Base-by-base conservation (phyloP, 1,140 invertebrate species). In the Colletes gigas region DNA sequence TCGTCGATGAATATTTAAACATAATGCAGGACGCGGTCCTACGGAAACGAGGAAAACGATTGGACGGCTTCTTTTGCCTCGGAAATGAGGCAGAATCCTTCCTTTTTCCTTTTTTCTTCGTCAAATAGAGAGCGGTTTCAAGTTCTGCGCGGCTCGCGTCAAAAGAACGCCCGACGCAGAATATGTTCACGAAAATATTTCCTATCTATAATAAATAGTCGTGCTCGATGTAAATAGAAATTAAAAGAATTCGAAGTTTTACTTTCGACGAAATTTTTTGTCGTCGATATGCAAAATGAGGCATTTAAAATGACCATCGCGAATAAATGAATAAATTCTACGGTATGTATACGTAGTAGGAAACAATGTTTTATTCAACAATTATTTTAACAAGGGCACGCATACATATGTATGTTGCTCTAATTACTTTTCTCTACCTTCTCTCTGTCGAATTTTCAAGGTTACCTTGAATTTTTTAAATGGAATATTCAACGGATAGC, bases 1-100 rank as follows among this genome's bases (percentile, higher is more conserved):
- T 89, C 82, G 76, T 78, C 87, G 87, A 88, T 88, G 85, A 88
- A 89, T 89, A 89, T 89, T 89, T 84, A 86, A 89, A 88, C 74
- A 82, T 84, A 72, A 88, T 83, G 78, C 82, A 30, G 57, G 44
- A 47, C 39, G 78, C 65, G 67, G 67, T 5, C 50, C 41, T 44
- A 39, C 21, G 59, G 72, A 77, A 62, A 60, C 41, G 47, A 44
- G 44, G 65, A 50, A n/a, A 68, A 57, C 65, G 71, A 79, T 78
- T 65, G 73, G 65, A 60, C 52, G 54, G 19, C n/a, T 73, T 84
- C 65, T 77, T 86, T 76, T 70, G 63, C 76, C 69, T 80, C 59
- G 55, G 62, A 81, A 86, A 81, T 83, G 83, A 86, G 72, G 62
- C 70, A 66, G 65, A 71, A 71, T 79, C 54, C 50, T 21, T 52